These are phyloP conservation scores for Phorcus lineatus DNA, from an alignment of 2,888 invertebrate species.

Conservation along the genomic window DNA sequence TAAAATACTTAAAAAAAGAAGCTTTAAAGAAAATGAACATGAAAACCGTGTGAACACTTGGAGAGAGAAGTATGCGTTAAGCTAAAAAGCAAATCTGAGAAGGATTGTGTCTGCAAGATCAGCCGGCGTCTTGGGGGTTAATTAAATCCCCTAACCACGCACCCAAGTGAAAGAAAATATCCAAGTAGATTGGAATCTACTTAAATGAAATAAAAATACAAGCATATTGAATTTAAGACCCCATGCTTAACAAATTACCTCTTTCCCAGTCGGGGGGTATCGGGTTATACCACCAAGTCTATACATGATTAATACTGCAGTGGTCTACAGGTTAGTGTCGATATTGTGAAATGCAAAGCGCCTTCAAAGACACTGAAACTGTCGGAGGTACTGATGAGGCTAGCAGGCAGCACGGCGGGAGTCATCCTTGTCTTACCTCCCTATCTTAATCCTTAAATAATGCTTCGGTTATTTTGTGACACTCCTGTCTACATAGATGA, in stretches of 20 bases:
- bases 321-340: neutral
- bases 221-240: slow-evolving; percentile 4
- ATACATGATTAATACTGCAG: neutral
- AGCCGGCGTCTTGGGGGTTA: no score
- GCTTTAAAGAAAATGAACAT: no score
- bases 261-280: neutral
- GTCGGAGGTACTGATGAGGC: neutral
- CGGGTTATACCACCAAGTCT: neutral
- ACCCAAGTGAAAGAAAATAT: neutral
- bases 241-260: neutral
- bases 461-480: no score
- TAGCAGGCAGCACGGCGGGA: neutral
- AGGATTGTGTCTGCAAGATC: no score
- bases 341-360: neutral
- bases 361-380: neutral
- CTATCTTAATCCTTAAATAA: neutral
- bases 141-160: neutral
- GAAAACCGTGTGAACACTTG: no score
- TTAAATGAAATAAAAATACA: neutral
- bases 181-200: neutral
- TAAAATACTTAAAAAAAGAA: no score
- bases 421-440: neutral
- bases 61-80: no score
- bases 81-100: no score
- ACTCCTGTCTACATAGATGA: no score